A percentile compares a stretch with the other conserved stretches of the same genome.
These are phyloP conservation scores for Epiblema foenella DNA, from an alignment of 2,888 invertebrate species.

Conservation along the genomic window DNA sequence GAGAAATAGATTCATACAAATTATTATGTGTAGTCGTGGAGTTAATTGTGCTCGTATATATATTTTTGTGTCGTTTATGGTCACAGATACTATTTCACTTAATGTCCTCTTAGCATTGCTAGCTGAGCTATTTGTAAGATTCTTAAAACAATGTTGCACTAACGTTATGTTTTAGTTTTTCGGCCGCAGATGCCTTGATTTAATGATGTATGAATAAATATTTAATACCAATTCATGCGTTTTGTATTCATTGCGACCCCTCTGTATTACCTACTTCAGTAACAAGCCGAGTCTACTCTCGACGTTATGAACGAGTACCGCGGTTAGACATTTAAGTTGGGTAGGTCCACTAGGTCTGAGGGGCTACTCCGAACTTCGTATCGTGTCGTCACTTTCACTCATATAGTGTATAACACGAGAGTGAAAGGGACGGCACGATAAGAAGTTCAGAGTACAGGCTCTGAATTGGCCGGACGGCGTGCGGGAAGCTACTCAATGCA, in stretches of 20 bases:
- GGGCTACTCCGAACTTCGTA: no score
- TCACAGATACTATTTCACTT: conserved; percentile 40
- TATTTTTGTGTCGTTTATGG: conserved; percentile 43
- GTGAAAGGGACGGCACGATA: no score
- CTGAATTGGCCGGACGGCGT: no score
- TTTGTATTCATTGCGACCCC: background rate
- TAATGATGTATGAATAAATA: conserved; percentile 61
- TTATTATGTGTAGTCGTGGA: conserved; percentile 19
- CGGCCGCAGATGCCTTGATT: conserved; percentile 66
- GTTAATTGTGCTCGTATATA: conserved; percentile 35
- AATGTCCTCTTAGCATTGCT: conserved; percentile 61
- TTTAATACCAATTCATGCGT: conserved; percentile 40
- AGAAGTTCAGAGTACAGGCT: no score
- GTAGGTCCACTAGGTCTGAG: no score
- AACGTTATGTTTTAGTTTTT: conserved; percentile 67
- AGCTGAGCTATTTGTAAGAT: conserved; percentile 57
- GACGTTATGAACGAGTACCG: no score
- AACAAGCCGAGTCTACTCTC: no score
- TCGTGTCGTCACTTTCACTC: no score
- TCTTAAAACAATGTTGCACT: conserved; percentile 58
- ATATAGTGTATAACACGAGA: no score
- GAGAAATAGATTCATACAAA: background rate
- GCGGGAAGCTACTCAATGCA: no score
- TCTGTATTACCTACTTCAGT: no score
- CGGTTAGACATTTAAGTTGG: no score